Evolutionary conservation across 2,113 vertebrate species (phyloP), one percentile per base, ranked within the genome.

Genomic region (Epinephelus moara): DNA sequence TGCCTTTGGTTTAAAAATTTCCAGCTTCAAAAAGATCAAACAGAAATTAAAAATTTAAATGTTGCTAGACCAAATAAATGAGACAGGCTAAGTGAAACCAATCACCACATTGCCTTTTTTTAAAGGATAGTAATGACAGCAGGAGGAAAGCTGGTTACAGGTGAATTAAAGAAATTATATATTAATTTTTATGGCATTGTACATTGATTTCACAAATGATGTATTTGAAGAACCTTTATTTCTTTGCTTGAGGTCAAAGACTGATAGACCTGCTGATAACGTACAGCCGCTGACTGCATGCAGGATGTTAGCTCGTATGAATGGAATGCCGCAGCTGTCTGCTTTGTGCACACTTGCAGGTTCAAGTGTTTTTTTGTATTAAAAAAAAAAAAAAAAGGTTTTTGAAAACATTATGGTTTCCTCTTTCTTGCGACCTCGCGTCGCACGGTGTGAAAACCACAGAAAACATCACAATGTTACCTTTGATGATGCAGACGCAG

Each of bases 51-150:
- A 79, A 86, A 85, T 89, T 30, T 61, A 93, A 85, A 96, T 95
- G 93, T 97, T 96, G 95, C 90, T 87, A 96, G 96, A 99, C 97
- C 98, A 99, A 94, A 98, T 37, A 45, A 88, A 82, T 7, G 74
- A 91, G 94, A 96, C 94, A 96, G 42, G 42, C 42, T 49, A 50
- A 95, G 96, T 93, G 76, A 94, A 92, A 94, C 83, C 82, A 90
- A 93, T 98, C 98, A 99, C 98, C 98, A 88, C 96, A 97, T 97
- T 99, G 98, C 98, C 98, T 99, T 99, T 98, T 42, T 96, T 85
- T 94, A 95, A 95, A 91, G 91, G 90, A 92, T 89, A 91, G 86
- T 91, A 91, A 84, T 78, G 77, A 88, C 79, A 83, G 88, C 87
- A 89, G 80, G 82, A 57, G 82, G 80, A 85, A 59, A 84, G 70